Percentiles rank a stretch among this genome's conserved stretches.
These are phyloP conservation scores for Ctenochaetus hawaiiensis DNA, from an alignment of 2,797 vertebrate genomes.

Conservation along the genomic window DNA sequence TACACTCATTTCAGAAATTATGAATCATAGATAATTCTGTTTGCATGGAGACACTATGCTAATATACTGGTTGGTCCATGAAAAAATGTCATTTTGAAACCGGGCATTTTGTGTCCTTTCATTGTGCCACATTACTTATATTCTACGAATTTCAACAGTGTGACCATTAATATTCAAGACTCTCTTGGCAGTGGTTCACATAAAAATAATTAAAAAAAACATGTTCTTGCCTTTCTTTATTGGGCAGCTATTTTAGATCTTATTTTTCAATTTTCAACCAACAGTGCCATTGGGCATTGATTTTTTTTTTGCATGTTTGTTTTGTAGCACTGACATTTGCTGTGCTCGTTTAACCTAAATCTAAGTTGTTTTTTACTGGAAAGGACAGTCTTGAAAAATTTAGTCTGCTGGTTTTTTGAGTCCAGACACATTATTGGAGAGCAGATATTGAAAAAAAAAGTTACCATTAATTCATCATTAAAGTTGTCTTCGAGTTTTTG, in stretches of 20 bases:
- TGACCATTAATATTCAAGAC: not conserved
- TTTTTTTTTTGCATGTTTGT: not conserved
- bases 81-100: no score
- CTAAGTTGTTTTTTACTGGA: not conserved
- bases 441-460: not conserved
- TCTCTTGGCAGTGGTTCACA: not conserved
- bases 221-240: not conserved
- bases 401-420: not conserved
- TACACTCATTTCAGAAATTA: not conserved
- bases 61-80: no score
- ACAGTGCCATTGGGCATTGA: not conserved
- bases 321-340: not conserved
- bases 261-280: not conserved
- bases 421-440: not conserved
- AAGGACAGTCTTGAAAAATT: not conserved
- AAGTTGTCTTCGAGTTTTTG: conserved; percentile 25
- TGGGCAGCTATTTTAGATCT: not conserved
- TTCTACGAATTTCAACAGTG: no score
- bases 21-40: no score
- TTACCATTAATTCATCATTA: not conserved
- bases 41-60: no score
- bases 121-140: no score
- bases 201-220: not conserved
- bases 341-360: not conserved
- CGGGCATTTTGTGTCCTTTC: no score